Base-by-base conservation (phyloP, 2,797 vertebrate genomes). In the Sarcoramphus papa region DNA sequence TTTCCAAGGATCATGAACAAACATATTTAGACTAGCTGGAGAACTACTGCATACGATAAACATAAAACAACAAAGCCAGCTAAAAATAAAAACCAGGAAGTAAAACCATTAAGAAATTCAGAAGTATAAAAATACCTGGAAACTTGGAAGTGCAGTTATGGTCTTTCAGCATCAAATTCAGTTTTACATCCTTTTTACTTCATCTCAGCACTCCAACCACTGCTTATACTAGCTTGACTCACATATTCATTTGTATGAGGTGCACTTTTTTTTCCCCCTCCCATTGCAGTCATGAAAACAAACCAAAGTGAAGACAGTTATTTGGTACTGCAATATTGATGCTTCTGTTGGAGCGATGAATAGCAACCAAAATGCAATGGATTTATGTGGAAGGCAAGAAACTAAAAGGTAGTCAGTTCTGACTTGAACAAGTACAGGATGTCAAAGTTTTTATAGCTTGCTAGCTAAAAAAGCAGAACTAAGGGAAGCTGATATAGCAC, bases 21-120 rank as follows among this genome's bases (percentile, higher is more conserved):
- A 95, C 89, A 89, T 75, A 86, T 91, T 89, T 80, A 93, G 76
- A 73, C 63, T 82, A 93, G 53, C 86, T 82, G 47, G 77, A 92
- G 93, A 93, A 84, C 78, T 86, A 82, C 92, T 91, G 83, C 77
- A 51, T 35, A 87, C 96, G 84, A 92, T 85, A 95, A 96, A 94
- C 86, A 79, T 18, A 64, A 93, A 93, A 86, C 45, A 85, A 67
- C 80, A 93, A 95, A 93, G 85, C 24, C 60, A 93, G 54, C 83
- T 95, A 88, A 94, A 94, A 95, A 90, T 84, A 95, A 95, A 87
- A 93, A 85, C 19, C 91, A 89, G 76, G 85, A 94, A 93, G 85
- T 54, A 94, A 80, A 95, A 70, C 35, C 45, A 73, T 62, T 78
- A 53, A 69, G 80, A 96, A 81, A 93, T 50, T 79, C 50, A 76